Base-by-base conservation (phyloP, 2,888 invertebrate species). In the Luperina testacea region DNA sequence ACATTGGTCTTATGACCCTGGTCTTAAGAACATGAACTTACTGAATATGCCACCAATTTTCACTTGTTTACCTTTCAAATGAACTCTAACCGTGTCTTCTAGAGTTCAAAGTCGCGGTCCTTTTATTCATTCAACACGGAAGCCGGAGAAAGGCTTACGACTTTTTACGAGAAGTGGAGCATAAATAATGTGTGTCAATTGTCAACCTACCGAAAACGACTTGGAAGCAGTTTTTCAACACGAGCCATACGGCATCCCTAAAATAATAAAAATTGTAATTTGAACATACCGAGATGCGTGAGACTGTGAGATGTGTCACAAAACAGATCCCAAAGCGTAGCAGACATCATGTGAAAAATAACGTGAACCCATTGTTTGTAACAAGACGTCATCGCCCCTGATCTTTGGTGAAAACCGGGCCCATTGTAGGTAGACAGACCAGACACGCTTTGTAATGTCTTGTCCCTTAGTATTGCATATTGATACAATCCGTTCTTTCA, bases 91-190 rank as follows among this genome's bases (percentile, higher is more conserved):
- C 48, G 9, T 42, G 27, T 65, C 51, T 64, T 45, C 7, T 32
- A 45, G 48, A 70, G 82, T 27, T 63, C 61, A 72, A 82, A 69
- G 48, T 77, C 68, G 59, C 63, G 48, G 7, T n/a, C 27, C 9
- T 38, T 78, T 69, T 20, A 15, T 15, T 42, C 24, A 72, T 71
- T 78, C 27, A 73, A 38, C 2, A n/a, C 27, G 13, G 27, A 32
- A 57, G 45, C 15, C 38, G 72, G 76, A 45, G 82, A 82, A 77
- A 82, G 69, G 24, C 24, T 1, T 15, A 17, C 24, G 17, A 38
- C 63, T 45, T 61, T 27, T 59, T n/a, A 2, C 9, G 13, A 48
- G 38, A 82, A 82, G 68, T 82, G 53, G 82, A 64, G n/a, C 77
- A 32, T 38, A 24, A 61, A 73, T 57, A 57, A 71, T 65, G 15